Evolutionary conservation across 2,113 vertebrate species (phyloP).

Genomic region (Cephalophus harveyi): DNA sequence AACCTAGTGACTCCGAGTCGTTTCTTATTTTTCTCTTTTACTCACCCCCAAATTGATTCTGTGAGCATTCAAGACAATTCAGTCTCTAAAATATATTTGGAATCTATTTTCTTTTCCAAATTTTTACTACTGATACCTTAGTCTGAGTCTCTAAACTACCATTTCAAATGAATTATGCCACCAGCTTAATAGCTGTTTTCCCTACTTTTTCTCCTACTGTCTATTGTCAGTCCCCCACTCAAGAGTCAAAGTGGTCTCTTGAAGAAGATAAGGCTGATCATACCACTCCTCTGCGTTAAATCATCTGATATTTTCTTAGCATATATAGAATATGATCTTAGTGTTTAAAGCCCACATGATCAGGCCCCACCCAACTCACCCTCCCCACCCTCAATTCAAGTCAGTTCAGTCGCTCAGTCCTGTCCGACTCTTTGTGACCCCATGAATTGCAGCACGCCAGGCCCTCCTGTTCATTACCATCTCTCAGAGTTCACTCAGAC

Average conservation of each 20-base stretch:
- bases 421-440: no score
- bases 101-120: background rate
- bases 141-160: background rate
- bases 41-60: background rate
- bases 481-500: no score
- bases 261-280: background rate
- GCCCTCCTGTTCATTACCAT: no score
- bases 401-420: no score
- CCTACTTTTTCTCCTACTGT: background rate
- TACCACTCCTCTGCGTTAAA: background rate
- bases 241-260: background rate
- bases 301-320: background rate
- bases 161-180: background rate
- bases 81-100: background rate
- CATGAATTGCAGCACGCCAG: no score
- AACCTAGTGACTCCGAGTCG: background rate
- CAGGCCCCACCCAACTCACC: no score
- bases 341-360: background rate
- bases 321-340: background rate
- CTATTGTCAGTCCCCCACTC: background rate
- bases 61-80: background rate
- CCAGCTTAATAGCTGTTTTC: background rate
- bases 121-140: background rate
- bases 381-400: no score
- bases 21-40: constrained; percentile 9